Base-by-base conservation (phyloP, 2,797 vertebrate genomes). In the Anabacerthia variegaticeps region DNA sequence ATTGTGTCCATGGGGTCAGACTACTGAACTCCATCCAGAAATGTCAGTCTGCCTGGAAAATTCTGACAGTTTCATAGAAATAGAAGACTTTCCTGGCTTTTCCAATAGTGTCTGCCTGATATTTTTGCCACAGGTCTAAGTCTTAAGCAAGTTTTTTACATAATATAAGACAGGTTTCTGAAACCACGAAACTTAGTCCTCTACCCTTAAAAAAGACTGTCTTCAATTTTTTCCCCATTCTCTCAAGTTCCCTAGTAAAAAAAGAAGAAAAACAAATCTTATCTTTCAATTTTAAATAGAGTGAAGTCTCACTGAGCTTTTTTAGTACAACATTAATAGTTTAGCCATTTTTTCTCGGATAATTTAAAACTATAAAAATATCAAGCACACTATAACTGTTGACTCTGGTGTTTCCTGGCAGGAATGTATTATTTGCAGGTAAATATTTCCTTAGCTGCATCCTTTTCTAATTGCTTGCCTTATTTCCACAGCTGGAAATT, bases 41-140 rank as follows among this genome's bases (percentile, higher is more conserved):
- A 67, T 37, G 44, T 77, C 78, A 59, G 78, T 46, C 68, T 94
- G 87, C 44, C 78, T 94, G 81, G 96, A 96, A 96, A 91, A 94
- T 93, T 62, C 81, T 77, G 32, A 63, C 12, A 18, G 52, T 44
- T 93, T 91, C 85, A 61, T 37, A 85, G 84, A 80, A 84, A 71
- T 44, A 76, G 71, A 71, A 68, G 21, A 27, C 43, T 73, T 92
- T 65, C 72, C 86, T 94, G 72, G 41, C 65, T 92, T 91, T 76
- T 89, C 55, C 59, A 76, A 54, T 22, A 82, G 48, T 1, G 5
- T 65, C 36, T 77, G n/a, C n/a, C 73, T 88, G 91, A 85, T 55
- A 76, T 56, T 76, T 92, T 88, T 93, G 72, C 63, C 94, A 93
- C 43, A 85, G 44, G 34, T 87, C 52, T 89, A 91, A 92, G 62